Conservation (phyloP, 2,113 vertebrate genomes). For the Donacobius atricapilla region DNA sequence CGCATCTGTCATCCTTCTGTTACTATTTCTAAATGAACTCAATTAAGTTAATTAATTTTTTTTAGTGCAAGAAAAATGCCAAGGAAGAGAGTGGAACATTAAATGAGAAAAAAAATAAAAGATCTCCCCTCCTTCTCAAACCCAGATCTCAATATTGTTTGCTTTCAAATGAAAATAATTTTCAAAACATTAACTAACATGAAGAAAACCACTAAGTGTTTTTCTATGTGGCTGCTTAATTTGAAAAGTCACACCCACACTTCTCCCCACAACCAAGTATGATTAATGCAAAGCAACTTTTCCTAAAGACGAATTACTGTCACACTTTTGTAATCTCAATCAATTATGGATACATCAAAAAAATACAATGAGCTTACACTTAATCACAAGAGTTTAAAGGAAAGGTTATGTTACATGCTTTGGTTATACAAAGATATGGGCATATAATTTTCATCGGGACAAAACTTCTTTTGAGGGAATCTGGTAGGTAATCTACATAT, state of each 20-base stretch:
- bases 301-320: slow-evolving; percentile 44
- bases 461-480: slow-evolving; percentile 1
- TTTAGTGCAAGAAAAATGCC: background rate
- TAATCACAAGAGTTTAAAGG: background rate
- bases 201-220: slow-evolving; percentile 15
- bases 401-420: background rate
- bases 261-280: slow-evolving; percentile 30
- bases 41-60: slow-evolving; percentile 50
- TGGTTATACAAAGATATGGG: background rate
- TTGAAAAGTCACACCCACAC: slow-evolving; percentile 33
- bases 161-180: slow-evolving; percentile 51
- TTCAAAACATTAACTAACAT: slow-evolving; percentile 22
- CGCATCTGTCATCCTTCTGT: background rate
- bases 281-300: slow-evolving; percentile 55
- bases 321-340: slow-evolving; percentile 29
- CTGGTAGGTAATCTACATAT: background rate
- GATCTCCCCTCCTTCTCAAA: background rate
- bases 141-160: background rate
- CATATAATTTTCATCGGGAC: background rate
- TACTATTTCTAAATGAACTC: slow-evolving; percentile 42
- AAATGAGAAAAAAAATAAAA: slow-evolving; percentile 1
- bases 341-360: slow-evolving; percentile 51
- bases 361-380: background rate
- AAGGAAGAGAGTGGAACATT: background rate
- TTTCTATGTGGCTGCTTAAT: slow-evolving; percentile 29